phyloP scores from a whole-genome alignment of 2,797 vertebrate species.

The Gallirallus australis region DNA sequence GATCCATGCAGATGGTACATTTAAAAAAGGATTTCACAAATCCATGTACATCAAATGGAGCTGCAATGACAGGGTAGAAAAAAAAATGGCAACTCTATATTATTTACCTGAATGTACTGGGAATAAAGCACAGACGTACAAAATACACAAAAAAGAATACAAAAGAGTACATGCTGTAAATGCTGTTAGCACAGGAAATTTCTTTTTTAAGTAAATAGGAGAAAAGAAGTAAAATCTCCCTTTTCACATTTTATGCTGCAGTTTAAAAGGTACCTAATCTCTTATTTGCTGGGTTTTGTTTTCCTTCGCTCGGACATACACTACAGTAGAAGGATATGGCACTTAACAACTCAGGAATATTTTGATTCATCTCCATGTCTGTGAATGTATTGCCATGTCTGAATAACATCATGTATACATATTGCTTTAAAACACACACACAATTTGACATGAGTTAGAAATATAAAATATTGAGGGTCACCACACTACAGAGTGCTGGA shows the following conservation, averaged over 20 bases:
- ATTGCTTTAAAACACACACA: slow-evolving; percentile 30
- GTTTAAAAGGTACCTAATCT: slow-evolving; percentile 73
- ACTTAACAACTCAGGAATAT: slow-evolving; percentile 58
- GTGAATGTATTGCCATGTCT: slow-evolving; percentile 21
- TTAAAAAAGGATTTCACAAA: slow-evolving; percentile 56
- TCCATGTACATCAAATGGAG: slow-evolving; percentile 46
- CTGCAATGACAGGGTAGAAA: slow-evolving; percentile 26
- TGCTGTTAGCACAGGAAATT: slow-evolving; percentile 77
- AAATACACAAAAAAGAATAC: slow-evolving; percentile 65
- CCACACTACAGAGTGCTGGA: slow-evolving; percentile 26
- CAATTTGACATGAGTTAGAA: slow-evolving; percentile 48
- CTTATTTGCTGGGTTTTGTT: slow-evolving; percentile 52
- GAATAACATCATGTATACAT: neutral
- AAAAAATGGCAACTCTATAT: slow-evolving; percentile 36
- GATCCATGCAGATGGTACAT: slow-evolving; percentile 51
- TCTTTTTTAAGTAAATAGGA: slow-evolving; percentile 75
- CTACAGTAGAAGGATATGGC: slow-evolving; percentile 51
- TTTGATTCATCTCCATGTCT: slow-evolving; percentile 3
- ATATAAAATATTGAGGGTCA: slow-evolving; percentile 43
- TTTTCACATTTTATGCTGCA: slow-evolving; percentile 74
- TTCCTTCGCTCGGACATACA: slow-evolving; percentile 44
- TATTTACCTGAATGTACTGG: slow-evolving; percentile 34
- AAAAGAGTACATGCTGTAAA: slow-evolving; percentile 79
- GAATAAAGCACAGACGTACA: slow-evolving; percentile 63
- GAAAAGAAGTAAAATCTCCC: slow-evolving; percentile 72